Conservation (phyloP, 2,888 invertebrate species). For the Lymantria dispar region DNA sequence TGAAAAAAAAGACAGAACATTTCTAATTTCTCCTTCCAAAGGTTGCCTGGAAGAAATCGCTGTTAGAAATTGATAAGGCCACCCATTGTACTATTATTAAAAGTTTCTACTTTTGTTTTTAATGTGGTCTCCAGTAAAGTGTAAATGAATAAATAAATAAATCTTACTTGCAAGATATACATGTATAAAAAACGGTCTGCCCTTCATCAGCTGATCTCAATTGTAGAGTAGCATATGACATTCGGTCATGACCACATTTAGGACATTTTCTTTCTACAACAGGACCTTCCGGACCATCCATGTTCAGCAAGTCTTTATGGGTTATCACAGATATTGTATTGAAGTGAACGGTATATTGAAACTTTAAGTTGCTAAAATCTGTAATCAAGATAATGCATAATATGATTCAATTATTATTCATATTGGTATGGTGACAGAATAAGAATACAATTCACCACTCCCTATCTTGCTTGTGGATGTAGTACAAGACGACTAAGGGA, state of each 20-base stretch:
- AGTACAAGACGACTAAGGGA: no score
- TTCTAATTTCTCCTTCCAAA: no score
- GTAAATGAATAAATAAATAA: no score
- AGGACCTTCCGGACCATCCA: conserved; percentile 86
- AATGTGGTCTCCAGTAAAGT: no score
- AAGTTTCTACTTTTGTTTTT: no score
- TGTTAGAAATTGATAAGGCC: no score
- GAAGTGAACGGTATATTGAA: conserved; percentile 88
- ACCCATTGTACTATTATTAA: no score
- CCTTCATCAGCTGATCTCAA: conserved; percentile 99
- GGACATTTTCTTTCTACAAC: conserved; percentile 91
- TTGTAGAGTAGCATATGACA: conserved; percentile 98
- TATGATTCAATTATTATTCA: no score
- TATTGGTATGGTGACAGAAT: no score
- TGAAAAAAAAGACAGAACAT: conserved; percentile 56
- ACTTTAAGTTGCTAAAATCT: conserved; percentile 86
- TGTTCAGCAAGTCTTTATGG: conserved; percentile 54
- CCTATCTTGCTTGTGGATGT: no score
- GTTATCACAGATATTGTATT: conserved; percentile 77
- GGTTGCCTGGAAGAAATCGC: no score
- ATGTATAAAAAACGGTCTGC: conserved; percentile 99
- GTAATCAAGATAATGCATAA: conserved; percentile 27
- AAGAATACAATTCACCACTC: no score
- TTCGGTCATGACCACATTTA: conserved; percentile 94
- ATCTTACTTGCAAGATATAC: conserved; percentile 94